These are phyloP conservation scores for Oryzaephilus surinamensis DNA, from an alignment of 1,140 invertebrate genomes.

Conservation along the genomic window DNA sequence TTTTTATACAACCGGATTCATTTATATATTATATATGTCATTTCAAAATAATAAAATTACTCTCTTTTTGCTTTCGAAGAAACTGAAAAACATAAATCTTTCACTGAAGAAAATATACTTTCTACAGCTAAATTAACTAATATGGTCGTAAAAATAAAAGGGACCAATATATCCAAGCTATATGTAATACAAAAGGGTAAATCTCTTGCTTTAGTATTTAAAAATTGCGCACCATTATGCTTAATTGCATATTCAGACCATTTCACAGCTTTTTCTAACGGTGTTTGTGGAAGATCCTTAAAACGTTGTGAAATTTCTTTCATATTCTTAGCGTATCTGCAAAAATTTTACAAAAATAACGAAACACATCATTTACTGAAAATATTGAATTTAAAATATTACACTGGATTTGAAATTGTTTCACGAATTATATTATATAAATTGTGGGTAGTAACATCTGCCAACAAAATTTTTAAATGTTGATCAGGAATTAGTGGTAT, in stretches of 20 bases:
- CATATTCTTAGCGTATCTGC: conserved; percentile 8
- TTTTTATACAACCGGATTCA: too few relatives aligned
- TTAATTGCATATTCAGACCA: conserved; percentile 55
- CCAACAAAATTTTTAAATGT: conserved; percentile 29
- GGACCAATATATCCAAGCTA: background rate
- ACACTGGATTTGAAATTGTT: conserved; percentile 21
- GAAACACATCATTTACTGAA: too few relatives aligned
- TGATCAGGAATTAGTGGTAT: conserved; percentile 40
- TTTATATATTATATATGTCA: too few relatives aligned
- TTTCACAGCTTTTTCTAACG: conserved; percentile 48
- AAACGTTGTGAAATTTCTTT: conserved; percentile 5
- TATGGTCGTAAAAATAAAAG: too few relatives aligned
- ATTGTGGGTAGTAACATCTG: conserved; percentile 11
- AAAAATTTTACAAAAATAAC: too few relatives aligned
- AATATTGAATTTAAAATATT: too few relatives aligned
- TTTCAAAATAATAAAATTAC: too few relatives aligned
- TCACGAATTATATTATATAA: conserved; percentile 16
- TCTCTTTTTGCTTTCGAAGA: too few relatives aligned
- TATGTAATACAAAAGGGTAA: conserved; percentile 1
- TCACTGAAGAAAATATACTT: too few relatives aligned
- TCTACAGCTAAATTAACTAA: too few relatives aligned
- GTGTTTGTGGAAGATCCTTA: conserved; percentile 47
- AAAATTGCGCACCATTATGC: conserved; percentile 35
- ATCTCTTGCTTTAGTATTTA: too few relatives aligned
- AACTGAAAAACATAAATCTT: too few relatives aligned